Evolutionary conservation across 1,140 invertebrate genomes (phyloP).

Genomic region (Cylas formicarius): DNA sequence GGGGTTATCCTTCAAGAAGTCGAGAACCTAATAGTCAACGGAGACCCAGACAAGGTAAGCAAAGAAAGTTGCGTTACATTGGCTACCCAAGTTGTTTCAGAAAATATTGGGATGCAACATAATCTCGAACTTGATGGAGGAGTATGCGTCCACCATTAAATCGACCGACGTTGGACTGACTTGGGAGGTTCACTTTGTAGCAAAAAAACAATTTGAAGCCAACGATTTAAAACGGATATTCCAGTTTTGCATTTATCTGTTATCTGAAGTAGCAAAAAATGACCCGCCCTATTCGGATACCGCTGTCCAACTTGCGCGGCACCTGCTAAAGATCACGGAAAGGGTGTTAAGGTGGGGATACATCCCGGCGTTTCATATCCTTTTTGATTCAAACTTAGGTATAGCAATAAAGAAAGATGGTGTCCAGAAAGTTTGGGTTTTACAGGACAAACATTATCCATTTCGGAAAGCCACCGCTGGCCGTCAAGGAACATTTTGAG

Average conservation of each 20-base stretch:
- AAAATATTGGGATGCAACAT: slow-evolving; percentile 73
- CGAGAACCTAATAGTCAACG: slow-evolving; percentile 60
- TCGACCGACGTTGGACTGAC: slow-evolving; percentile 78
- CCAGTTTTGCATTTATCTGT: slow-evolving; percentile 37
- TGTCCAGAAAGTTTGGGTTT: no score
- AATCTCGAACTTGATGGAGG: slow-evolving; percentile 74
- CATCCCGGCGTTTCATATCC: slow-evolving; percentile 49
- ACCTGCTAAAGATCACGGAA: slow-evolving; percentile 37
- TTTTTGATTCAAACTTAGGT: no score
- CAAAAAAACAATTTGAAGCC: slow-evolving; percentile 78
- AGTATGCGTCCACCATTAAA: slow-evolving; percentile 78
- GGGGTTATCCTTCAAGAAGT: slow-evolving; percentile 65
- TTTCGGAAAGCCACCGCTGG: no score
- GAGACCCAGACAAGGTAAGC: slow-evolving; percentile 49
- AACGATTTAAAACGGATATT: slow-evolving; percentile 75
- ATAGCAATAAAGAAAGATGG: no score
- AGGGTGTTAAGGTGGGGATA: slow-evolving; percentile 37
- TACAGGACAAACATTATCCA: no score
- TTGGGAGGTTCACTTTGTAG: slow-evolving; percentile 77
- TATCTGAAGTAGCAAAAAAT: slow-evolving; percentile 37
- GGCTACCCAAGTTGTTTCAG: slow-evolving; percentile 36
- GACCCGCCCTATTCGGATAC: slow-evolving; percentile 34
- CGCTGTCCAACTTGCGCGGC: slow-evolving; percentile 28
- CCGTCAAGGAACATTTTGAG: no score
- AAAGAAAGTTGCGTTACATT: background rate